Percentiles rank a stretch among this genome's conserved stretches.
Evolutionary conservation across 30 jellyfish, hydroid and myxozoan species (phyloP).

Genomic region (Rhopilema esculentum): DNA sequence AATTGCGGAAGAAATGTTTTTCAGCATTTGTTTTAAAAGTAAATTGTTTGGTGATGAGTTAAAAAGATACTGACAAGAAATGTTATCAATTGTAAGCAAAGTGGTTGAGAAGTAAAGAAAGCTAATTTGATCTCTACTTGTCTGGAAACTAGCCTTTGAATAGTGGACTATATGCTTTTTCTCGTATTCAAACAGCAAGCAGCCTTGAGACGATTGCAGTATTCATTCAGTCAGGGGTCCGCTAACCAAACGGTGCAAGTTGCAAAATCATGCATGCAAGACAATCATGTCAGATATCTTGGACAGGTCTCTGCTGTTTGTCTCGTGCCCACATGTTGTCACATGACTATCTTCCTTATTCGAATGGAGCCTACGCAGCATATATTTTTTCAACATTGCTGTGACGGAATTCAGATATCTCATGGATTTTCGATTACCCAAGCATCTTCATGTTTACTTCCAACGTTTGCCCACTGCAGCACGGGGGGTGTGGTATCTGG

Average conservation of each 20-base stretch:
- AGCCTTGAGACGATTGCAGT: background rate
- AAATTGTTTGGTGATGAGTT: too few relatives aligned
- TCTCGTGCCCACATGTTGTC: constrained; percentile 42
- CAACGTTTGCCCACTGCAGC: background rate
- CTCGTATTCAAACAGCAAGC: background rate
- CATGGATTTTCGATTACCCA: constrained; percentile 25
- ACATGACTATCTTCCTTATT: constrained; percentile 25
- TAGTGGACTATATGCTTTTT: too few relatives aligned
- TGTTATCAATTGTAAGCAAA: too few relatives aligned
- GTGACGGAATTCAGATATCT: constrained; percentile 48
- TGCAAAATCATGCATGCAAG: background rate
- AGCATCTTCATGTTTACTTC: constrained; percentile 24
- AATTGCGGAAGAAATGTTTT: too few relatives aligned
- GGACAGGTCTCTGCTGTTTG: constrained; percentile 16
- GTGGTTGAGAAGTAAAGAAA: too few relatives aligned
- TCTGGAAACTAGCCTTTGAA: too few relatives aligned
- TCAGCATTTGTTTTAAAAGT: too few relatives aligned
- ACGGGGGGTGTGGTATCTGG: constrained; percentile 14
- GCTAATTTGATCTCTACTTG: too few relatives aligned
- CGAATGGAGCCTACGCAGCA: constrained; percentile 56
- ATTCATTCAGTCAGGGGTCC: background rate
- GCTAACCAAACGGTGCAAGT: background rate
- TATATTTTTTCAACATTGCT: constrained; percentile 52
- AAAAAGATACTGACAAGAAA: too few relatives aligned
- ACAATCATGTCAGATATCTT: too few relatives aligned